Evolutionary conservation across 2,888 invertebrate species (phyloP), one percentile per base, ranked within the genome.

Genomic region (Rhamphomyia laevipes): DNA sequence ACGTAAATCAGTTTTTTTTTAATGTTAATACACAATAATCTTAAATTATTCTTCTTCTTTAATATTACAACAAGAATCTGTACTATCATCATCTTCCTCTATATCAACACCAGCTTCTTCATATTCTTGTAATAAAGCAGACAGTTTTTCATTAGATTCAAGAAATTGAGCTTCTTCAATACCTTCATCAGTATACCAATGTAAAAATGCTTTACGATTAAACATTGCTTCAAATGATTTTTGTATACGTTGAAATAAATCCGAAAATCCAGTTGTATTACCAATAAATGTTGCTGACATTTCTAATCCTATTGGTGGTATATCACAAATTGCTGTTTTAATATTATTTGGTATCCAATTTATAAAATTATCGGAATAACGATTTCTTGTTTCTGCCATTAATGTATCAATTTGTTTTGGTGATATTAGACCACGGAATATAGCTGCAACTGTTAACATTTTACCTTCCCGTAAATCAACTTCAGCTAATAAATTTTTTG

Each of bases 341-440:
- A 88, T 82, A 62, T 88, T 88, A 68, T 88, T 86, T 0, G 89
- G 89, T 59, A 90, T 88, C 88, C 89, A 84, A 60, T 83, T 82
- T 17, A 83, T 81, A 62, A 82, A 82, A 67, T 81, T 81, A 37
- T 77, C 74, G 56, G 70, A 74, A 66, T 88, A 87, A 66, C 85
- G 86, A 58, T 81, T 84, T 61, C 86, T 84, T 0, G 87, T 78
- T 15, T 80, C 80, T 18, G 84, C 71, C 84, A 89, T 66, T 31
- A 64, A 51, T 9, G 63, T 62, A 43, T 66, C 66, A 1, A 67
- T 63, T 21, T 67, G 66, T 3, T 63, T 61, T 1, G 67, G 63
- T 1, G 66, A 67, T 80, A 86, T 81, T 65, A 66, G 62, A 17
- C 45, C 71, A 17, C 82, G 62, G 66, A 84, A 83, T 59, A 89